Conservation (phyloP, 2,113 vertebrate species). For the Prochilodus magdalenae region DNA sequence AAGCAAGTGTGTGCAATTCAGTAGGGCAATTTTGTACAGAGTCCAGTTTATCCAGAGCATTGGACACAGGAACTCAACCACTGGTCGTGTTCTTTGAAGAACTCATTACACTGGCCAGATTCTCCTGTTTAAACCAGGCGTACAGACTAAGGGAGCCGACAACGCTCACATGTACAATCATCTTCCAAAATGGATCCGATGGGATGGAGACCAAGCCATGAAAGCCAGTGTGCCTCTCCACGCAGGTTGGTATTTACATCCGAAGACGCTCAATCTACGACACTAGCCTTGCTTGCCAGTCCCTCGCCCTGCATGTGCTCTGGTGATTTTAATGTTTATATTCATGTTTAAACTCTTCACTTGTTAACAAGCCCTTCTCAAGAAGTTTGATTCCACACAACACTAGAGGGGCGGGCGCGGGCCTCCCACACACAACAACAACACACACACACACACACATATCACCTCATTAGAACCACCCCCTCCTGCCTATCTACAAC, state of each 20-base stretch:
- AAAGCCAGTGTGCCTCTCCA: slow-evolving; percentile 81
- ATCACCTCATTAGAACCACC: too few relatives aligned
- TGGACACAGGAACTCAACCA: slow-evolving; percentile 80
- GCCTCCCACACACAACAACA: too few relatives aligned
- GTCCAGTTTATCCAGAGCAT: slow-evolving; percentile 80
- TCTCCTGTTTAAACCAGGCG: slow-evolving; percentile 82
- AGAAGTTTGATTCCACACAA: too few relatives aligned
- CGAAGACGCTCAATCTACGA: neutral
- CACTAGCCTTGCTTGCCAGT: neutral
- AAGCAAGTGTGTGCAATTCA: slow-evolving; percentile 14
- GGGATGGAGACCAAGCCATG: slow-evolving; percentile 83
- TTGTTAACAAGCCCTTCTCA: too few relatives aligned
- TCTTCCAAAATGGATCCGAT: slow-evolving; percentile 80
- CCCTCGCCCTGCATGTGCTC: too few relatives aligned
- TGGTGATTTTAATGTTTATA: too few relatives aligned
- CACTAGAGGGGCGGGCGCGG: too few relatives aligned
- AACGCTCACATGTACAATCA: slow-evolving; percentile 82
- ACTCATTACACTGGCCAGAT: slow-evolving; percentile 78
- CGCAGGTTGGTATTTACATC: slow-evolving; percentile 77
- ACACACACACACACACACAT: too few relatives aligned
- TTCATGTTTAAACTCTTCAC: too few relatives aligned
- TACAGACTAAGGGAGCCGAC: slow-evolving; percentile 82
- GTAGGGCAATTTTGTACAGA: slow-evolving; percentile 73
- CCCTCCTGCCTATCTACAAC: too few relatives aligned
- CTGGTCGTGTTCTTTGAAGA: slow-evolving; percentile 81